Conservation (phyloP, 2,888 invertebrate genomes). For the Zootermopsis nevadensis region DNA sequence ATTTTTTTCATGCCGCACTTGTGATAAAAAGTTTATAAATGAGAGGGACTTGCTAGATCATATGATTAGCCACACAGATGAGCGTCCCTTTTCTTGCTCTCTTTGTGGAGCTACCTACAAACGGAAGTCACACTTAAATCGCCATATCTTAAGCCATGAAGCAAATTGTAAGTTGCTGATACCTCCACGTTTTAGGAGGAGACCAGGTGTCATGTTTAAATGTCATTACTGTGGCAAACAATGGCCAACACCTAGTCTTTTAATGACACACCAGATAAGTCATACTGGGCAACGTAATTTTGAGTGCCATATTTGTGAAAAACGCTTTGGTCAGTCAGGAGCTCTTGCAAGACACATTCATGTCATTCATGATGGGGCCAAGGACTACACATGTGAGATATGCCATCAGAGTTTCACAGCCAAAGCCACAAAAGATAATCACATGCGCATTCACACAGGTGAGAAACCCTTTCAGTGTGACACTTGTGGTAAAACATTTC, state of each 20-base stretch:
- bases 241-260: conserved; percentile 17
- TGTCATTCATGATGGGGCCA: conserved; percentile 43
- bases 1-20: conserved; percentile 20
- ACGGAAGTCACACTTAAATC: conserved; percentile 45
- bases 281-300: conserved; percentile 71
- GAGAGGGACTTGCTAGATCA: conserved; percentile 44
- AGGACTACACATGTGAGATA: conserved; percentile 40
- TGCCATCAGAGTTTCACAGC: conserved; percentile 47
- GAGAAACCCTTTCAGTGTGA: conserved; percentile 46
- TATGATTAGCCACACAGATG: conserved; percentile 44
- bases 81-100: conserved; percentile 45
- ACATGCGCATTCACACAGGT: conserved; percentile 49
- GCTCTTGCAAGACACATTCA: conserved; percentile 44
- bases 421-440: conserved; percentile 42
- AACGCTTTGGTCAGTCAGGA: conserved; percentile 72
- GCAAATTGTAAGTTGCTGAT: neutral
- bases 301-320: conserved; percentile 75
- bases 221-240: conserved; percentile 45
- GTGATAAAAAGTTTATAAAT: conserved; percentile 38
- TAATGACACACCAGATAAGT: conserved; percentile 62
- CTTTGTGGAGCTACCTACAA: conserved; percentile 45
- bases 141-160: conserved; percentile 37
- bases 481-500: conserved; percentile 44
- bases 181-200: neutral
- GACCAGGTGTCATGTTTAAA: conserved; percentile 2